Evolutionary conservation across 1,140 invertebrate genomes (phyloP).

Genomic region (Zaprionus ornatus): DNA sequence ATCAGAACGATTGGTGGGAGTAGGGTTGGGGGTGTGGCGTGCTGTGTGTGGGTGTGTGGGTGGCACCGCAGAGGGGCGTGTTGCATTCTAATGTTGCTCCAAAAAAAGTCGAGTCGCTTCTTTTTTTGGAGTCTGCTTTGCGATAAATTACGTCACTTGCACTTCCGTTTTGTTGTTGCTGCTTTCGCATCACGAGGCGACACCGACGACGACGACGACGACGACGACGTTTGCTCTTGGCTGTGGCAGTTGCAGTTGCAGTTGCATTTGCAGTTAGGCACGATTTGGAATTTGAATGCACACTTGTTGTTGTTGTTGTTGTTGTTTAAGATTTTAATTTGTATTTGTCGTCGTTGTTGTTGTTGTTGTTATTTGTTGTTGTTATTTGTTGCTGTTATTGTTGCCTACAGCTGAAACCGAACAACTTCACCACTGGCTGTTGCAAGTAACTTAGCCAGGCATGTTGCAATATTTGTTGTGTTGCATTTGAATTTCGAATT

Average conservation of each 20-base stretch:
- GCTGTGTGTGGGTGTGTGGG: constrained; percentile 1
- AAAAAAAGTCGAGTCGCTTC: neutral
- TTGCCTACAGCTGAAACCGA: constrained; percentile 64
- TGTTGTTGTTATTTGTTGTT: constrained; percentile 12
- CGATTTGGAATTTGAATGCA: constrained; percentile 80
- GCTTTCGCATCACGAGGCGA: constrained; percentile 33
- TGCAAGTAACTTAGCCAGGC: constrained; percentile 39
- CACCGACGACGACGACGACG: neutral
- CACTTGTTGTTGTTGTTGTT: constrained; percentile 45
- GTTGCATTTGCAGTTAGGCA: constrained; percentile 66
- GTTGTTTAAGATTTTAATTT: constrained; percentile 20
- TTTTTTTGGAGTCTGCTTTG: constrained; percentile 50
- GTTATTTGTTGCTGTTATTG: constrained; percentile 48
- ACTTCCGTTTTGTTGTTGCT: constrained; percentile 69
- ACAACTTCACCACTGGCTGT: constrained; percentile 61
- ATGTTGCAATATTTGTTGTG: constrained; percentile 64
- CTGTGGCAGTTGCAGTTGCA: constrained; percentile 31
- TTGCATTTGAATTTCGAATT: constrained; percentile 16
- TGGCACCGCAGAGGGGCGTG: neutral
- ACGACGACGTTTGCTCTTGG: constrained; percentile 2
- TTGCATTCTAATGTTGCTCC: constrained; percentile 13
- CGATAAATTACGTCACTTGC: constrained; percentile 78
- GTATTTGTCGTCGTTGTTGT: constrained; percentile 3
- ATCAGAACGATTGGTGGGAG: constrained; percentile 31
- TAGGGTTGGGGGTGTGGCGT: constrained; percentile 1